phyloP scores from a whole-genome alignment of 2,113 vertebrate species.

The Rana temporaria region DNA sequence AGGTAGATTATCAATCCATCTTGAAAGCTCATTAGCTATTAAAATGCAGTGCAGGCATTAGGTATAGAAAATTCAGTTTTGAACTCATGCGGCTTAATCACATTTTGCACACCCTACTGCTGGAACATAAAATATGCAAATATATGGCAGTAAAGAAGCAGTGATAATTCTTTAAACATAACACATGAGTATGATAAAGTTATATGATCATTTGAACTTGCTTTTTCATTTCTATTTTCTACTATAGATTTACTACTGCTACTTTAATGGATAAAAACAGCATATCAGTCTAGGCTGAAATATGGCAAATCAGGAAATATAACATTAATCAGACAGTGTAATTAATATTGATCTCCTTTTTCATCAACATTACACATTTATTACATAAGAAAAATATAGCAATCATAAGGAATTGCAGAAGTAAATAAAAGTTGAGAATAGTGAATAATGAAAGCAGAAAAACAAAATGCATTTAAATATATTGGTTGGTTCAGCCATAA shows the following conservation, averaged over 20 bases:
- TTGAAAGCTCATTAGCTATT: constrained; percentile 6
- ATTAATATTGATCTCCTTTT: constrained; percentile 28
- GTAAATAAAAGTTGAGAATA: neutral
- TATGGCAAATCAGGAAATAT: neutral
- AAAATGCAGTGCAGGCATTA: neutral
- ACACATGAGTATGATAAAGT: neutral
- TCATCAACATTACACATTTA: neutral
- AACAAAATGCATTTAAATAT: neutral
- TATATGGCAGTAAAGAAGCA: neutral
- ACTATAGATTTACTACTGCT: neutral
- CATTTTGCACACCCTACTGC: neutral
- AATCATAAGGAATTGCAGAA: neutral
- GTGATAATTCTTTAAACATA: neutral
- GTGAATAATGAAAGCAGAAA: neutral
- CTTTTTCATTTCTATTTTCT: neutral
- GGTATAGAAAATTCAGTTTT: neutral
- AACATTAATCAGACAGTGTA: neutral
- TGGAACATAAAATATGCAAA: neutral
- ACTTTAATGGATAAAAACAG: neutral
- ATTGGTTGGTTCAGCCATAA: neutral
- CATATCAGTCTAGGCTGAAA: neutral
- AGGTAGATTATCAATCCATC: neutral
- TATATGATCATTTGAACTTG: neutral
- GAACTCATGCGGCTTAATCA: neutral
- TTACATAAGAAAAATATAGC: constrained; percentile 16